These are phyloP conservation scores for Dascillus cervinus DNA, from an alignment of 2,888 invertebrate genomes.

Conservation along the genomic window DNA sequence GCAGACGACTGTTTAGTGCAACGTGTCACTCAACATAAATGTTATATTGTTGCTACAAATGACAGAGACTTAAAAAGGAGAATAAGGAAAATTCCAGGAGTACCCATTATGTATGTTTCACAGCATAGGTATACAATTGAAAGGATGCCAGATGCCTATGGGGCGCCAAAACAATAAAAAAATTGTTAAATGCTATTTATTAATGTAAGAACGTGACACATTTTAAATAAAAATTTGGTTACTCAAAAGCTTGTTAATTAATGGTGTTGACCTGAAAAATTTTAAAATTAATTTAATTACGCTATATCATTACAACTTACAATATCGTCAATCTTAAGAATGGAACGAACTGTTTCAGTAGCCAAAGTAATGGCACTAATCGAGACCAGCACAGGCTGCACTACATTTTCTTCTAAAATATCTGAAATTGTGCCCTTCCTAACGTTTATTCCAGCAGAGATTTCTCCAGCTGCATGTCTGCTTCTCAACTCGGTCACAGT, in stretches of 20 bases:
- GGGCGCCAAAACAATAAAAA: constrained; percentile 64
- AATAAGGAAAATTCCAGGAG: constrained; percentile 95
- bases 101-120: constrained; percentile 96
- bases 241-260: constrained; percentile 6
- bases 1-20: constrained; percentile 98
- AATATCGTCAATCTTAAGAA: constrained; percentile 99
- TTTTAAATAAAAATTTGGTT: neutral
- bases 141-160: constrained; percentile 98
- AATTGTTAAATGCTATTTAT: neutral
- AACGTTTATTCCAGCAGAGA: constrained; percentile 91
- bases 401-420: constrained; percentile 93
- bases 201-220: neutral
- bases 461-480: constrained; percentile 81
- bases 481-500: constrained; percentile 96
- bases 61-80: constrained; percentile 94
- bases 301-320: constrained; percentile 52
- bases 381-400: constrained; percentile 94
- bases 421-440: constrained; percentile 94
- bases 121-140: constrained; percentile 93
- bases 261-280: constrained; percentile 13
- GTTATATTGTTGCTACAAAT: constrained; percentile 98
- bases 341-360: constrained; percentile 94
- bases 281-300: constrained; percentile 1
- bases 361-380: constrained; percentile 88
- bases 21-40: constrained; percentile 94